Evolutionary conservation across 1,140 invertebrate genomes (phyloP), one percentile per base, ranked within the genome.

Genomic region (Trinorchestia longiramus): DNA sequence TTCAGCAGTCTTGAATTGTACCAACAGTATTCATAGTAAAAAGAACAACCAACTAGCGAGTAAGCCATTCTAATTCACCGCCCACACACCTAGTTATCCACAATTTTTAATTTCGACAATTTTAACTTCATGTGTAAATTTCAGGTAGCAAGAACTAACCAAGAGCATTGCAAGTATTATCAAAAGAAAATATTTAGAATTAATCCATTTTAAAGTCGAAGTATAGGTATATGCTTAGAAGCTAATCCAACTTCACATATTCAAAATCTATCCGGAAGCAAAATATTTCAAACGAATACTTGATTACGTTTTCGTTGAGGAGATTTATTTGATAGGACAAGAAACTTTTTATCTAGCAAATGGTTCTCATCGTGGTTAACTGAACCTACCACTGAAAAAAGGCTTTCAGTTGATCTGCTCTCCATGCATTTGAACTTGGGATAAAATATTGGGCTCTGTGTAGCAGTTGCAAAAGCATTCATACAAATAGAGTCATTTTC

Each of bases 251-350:
- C 62, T 77, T 1, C 47, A 53, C 47, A 53, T 77, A 23, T 77
- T 77, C 62, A 11, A 77, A 77, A 77, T 23, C 62, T 77, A 77
- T 19, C 62, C 1, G 62, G 62, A 77, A 77, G 62, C 3, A 77
- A 36, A 77, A 19, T 77, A 90, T 94, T 94, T 94, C 44, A 94
- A 94, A 94, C 92, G 47, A 94, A 94, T 47, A 94, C 92, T 94
- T 94, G 92, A 44, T 94, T 94, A 28, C 92, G 92, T 36, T 94
- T 94, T 94, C 92, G 92, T 47, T 94, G 92, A 40, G 92, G 92
- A 47, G 92, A 94, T 94, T 94, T 94, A 19, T 43, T 45, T 3
- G 92, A 94, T 45, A 94, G 43, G 11, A 94, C 92, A 8, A 94
- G 43, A 94, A 94, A 94, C 44, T 94, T 94, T 47, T 43, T 94